Evolutionary conservation across 2,797 vertebrate species (phyloP), one percentile per base, ranked within the genome.

Genomic region (Hydrophis major): DNA sequence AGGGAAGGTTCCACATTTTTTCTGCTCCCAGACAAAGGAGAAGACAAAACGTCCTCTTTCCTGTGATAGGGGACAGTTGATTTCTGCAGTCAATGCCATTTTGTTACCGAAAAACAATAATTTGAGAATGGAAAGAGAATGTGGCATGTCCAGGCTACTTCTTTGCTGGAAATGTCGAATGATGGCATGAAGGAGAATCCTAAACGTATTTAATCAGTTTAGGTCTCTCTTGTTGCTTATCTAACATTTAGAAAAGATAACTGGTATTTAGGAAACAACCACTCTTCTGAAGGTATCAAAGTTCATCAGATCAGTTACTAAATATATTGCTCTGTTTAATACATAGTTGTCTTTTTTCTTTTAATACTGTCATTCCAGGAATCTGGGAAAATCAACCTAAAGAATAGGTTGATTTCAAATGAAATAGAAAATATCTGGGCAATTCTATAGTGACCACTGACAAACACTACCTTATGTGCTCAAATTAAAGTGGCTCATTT

Each of bases 391-490:
- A 32, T 27, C 47, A 90, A 14, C 5, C 7, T 90, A 18, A 66
- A 57, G 63, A 53, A 18, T 47, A 74, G 53, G 53, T 55, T 55
- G 53, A 55, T 12, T 57, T 78, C 53, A 89, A 32, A 32, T 57
- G 57, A 86, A 86, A 89, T 86, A 18, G 47, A 91, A 89, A 91
- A 91, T 16, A 18, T 86, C n/a, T 91, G 87, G 16, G 69, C 10
- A 27, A 89, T 28, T 93, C 57, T 93, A 88, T 32, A 63, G 27
- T 7, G 18, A 66, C 63, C 86, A 78, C 25, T 88, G 63, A 89
- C 50, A 59, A 90, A 92, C 87, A 69, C 0, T 4, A 69, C 25
- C 50, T 83, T 83, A 91, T 95, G 90, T 94, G 92, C 89, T 95
- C 94, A 56, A 6, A 66, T 55, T 22, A 87, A 90, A 12, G 74